Evolutionary conservation across 2,113 vertebrate species (phyloP).

Genomic region (Progne subis): DNA sequence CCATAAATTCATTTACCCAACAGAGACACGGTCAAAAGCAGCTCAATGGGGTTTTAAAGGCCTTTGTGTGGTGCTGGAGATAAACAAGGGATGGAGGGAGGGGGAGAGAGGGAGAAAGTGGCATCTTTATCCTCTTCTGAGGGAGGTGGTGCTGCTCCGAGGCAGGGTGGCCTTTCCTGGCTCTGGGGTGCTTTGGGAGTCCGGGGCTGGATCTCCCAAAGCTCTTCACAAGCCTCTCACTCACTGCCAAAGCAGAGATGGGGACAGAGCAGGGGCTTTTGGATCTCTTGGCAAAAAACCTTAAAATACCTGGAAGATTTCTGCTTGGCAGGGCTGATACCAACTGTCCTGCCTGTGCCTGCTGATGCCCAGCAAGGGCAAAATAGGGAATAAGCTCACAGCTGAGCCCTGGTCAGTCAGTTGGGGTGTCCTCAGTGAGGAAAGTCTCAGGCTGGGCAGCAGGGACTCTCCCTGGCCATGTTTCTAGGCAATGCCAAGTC

Average conservation of each 20-base stretch:
- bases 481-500: background rate
- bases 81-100: background rate
- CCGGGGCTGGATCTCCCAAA: background rate
- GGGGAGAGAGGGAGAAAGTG: background rate
- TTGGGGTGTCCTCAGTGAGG: background rate
- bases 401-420: background rate
- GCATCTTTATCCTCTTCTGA: background rate
- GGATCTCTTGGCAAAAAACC: background rate
- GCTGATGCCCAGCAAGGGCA: background rate
- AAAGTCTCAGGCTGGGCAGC: background rate
- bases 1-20: constrained; percentile 61
- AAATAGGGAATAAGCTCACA: background rate
- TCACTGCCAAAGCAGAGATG: background rate
- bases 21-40: constrained; percentile 31
- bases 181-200: background rate
- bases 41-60: constrained; percentile 23
- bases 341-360: background rate
- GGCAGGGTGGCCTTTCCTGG: background rate
- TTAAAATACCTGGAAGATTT: background rate
- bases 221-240: background rate
- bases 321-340: background rate
- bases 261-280: background rate
- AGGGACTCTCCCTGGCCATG: background rate
- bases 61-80: background rate
- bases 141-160: background rate